Conservation (phyloP, 2,113 vertebrate species). For the Lepidothrix coronata region DNA sequence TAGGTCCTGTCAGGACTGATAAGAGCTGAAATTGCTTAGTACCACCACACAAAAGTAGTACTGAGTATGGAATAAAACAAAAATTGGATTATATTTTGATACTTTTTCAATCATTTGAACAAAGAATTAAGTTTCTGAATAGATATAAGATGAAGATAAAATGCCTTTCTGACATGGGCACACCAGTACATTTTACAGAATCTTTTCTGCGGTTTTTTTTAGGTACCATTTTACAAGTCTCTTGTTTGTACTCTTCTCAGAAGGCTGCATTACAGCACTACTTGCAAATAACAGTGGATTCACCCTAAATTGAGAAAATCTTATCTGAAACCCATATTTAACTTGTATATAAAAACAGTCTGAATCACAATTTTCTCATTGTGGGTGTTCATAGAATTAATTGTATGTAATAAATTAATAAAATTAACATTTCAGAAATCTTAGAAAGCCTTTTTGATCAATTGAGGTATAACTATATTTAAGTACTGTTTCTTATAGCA, state of each 20-base stretch:
- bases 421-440: neutral
- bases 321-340: neutral
- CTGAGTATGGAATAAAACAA: neutral
- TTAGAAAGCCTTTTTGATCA: neutral
- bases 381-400: neutral
- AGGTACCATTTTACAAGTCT: neutral
- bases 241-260: neutral
- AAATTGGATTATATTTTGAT: neutral
- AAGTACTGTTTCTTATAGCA: neutral
- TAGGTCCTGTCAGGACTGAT: neutral
- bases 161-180: neutral
- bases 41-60: too few species aligned
- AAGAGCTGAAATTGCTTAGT: neutral
- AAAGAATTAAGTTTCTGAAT: neutral
- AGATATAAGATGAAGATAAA: neutral
- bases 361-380: neutral
- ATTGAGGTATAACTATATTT: neutral
- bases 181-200: neutral
- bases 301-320: neutral
- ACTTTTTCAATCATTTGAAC: neutral
- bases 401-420: neutral
- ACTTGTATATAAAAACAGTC: neutral
- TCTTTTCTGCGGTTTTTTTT: fast-evolving
- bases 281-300: neutral
- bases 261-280: neutral